phyloP scores from a whole-genome alignment of 1,140 invertebrate genomes.

The Manduca sexta region DNA sequence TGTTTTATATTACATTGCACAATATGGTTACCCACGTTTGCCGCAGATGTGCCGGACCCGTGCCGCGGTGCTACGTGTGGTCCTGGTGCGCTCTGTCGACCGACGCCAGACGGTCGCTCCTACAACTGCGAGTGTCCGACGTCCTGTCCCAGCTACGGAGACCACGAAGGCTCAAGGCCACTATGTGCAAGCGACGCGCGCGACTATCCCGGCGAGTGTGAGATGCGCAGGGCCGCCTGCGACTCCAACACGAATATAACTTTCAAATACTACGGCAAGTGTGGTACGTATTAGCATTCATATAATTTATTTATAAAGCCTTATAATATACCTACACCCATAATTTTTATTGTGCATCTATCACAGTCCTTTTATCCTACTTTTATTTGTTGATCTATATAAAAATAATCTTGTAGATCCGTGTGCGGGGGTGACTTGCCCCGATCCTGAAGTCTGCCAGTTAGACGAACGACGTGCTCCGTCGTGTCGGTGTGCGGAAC shows the following conservation, averaged over 20 bases:
- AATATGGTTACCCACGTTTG: too few species aligned
- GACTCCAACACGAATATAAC: constrained; percentile 82
- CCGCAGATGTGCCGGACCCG: constrained; percentile 85
- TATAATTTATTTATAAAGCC: not conserved
- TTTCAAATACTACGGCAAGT: constrained; percentile 91
- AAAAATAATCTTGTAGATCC: too few species aligned
- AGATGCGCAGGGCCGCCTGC: constrained; percentile 86
- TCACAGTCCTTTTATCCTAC: too few species aligned
- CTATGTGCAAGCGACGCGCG: constrained; percentile 84
- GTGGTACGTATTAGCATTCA: constrained; percentile 83
- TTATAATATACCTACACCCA: too few species aligned
- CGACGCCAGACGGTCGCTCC: constrained; percentile 82
- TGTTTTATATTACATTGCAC: too few species aligned
- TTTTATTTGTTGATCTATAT: too few species aligned
- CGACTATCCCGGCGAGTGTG: constrained; percentile 87
- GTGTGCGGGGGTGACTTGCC: constrained; percentile 83
- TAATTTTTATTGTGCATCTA: too few species aligned
- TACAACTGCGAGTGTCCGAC: constrained; percentile 84
- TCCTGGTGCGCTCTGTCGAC: constrained; percentile 83
- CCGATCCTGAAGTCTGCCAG: constrained; percentile 87
- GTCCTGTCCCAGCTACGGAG: constrained; percentile 85
- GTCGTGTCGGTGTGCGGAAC: constrained; percentile 85
- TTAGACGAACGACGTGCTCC: constrained; percentile 85
- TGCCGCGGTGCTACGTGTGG: constrained; percentile 83
- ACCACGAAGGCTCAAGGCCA: constrained; percentile 82